Evolutionary conservation across 2,888 invertebrate species (phyloP), one percentile per base, ranked within the genome.

Genomic region (Prenolepis imparis): DNA sequence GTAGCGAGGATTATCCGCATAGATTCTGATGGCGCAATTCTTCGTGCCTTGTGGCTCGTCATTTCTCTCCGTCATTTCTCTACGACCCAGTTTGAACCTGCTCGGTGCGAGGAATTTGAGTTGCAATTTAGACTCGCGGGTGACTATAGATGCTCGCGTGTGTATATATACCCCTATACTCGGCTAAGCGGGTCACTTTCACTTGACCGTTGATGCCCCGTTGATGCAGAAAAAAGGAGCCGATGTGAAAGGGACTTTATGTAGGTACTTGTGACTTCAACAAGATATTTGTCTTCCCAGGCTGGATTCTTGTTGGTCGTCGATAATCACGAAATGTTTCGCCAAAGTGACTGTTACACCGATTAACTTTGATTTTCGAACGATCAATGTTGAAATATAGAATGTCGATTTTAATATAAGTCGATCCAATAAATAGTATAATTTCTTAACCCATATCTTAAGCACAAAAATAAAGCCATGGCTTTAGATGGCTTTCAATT

Each of bases 131-230:
- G 48, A 68, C 63, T 41, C 66, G 39, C 52, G 48, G 39, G 24
- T 61, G 80, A 68, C 63, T 28, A 28, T 64, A 57, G 32, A 59
- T 63, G 75, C 44, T 63, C 68, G 78, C 73, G 12, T 15, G 21
- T 32, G 28, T 59, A 12, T 15, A 18, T 32, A 21, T 59, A n/a
- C 48, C 61, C 59, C 52, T 66, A 57, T 68, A 67, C 68, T 48
- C 81, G 52, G 39, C 55, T 73, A 84, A 67, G 82, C 86, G 84
- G 82, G 84, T 82, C 87, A 88, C 91, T 91, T 91, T 91, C 91
- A 89, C 90, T 90, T 87, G 87, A 88, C 86, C 86, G 86, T 82
- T 80, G 86, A 77, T 80, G 83, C 78, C 78, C 80, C 67, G 28
- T 28, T 28, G 28, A 28, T 28, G 68, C 21, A 21, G 3, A 61